Percentiles rank a stretch among this genome's conserved stretches.
Evolutionary conservation across 2,797 vertebrate genomes (phyloP).

Genomic region (Hypotaenidia okinawae): DNA sequence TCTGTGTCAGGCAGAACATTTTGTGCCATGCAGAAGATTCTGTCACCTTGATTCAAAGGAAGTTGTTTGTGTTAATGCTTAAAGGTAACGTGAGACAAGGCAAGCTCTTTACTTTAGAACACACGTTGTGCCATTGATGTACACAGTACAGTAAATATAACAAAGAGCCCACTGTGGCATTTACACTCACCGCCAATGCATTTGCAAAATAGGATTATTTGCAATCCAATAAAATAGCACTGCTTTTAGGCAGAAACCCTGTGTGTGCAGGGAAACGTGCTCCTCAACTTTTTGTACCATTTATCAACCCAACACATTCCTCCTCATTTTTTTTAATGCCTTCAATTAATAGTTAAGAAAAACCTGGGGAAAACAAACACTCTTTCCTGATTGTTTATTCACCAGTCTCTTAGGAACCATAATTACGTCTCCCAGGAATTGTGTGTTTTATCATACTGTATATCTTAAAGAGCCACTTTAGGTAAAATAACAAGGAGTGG

Average conservation of each 20-base stretch:
- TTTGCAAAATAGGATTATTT: constrained; percentile 51
- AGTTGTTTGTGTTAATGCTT: constrained; percentile 30
- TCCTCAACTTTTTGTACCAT: constrained; percentile 20
- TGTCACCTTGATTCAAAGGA: background rate
- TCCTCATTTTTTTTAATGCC: constrained; percentile 38
- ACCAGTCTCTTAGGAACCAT: constrained; percentile 67
- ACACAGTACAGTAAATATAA: constrained; percentile 42
- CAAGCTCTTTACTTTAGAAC: constrained; percentile 20
- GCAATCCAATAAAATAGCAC: constrained; percentile 6
- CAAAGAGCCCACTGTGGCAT: constrained; percentile 29
- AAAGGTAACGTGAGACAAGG: constrained; percentile 42
- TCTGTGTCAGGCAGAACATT: background rate
- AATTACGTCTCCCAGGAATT: constrained; percentile 72
- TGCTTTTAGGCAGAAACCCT: constrained; percentile 34
- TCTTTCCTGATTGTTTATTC: constrained; percentile 69
- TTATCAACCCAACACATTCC: constrained; percentile 29
- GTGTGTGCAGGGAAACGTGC: background rate
- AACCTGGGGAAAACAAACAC: constrained; percentile 59
- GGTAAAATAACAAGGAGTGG: constrained; percentile 78
- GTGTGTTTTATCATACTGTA: constrained; percentile 71
- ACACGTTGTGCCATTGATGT: background rate
- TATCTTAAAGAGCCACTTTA: constrained; percentile 77
- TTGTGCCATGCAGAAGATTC: background rate
- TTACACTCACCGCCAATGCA: background rate
- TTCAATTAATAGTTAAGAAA: constrained; percentile 61